A percentile compares a stretch with the other conserved stretches of the same genome.
phyloP scores from a whole-genome alignment of 2,113 vertebrate genomes.

The Gymnogyps californianus region DNA sequence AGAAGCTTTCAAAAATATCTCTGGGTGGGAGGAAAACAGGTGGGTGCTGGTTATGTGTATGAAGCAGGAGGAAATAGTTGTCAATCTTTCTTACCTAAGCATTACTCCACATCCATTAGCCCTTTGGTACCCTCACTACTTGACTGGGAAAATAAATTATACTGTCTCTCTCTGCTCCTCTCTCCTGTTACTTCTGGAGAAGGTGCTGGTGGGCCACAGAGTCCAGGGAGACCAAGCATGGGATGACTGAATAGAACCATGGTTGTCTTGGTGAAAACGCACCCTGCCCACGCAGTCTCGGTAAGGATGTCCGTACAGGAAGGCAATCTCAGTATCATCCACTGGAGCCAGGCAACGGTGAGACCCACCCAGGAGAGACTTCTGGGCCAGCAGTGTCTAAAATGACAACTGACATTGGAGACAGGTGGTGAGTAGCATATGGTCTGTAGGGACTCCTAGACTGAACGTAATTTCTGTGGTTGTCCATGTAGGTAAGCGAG shows the following conservation, averaged over 20 bases:
- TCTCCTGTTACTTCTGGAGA: background rate
- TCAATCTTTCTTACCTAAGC: conserved; percentile 59
- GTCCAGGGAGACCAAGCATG: background rate
- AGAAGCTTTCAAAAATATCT: conserved; percentile 66
- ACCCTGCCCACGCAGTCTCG: fast-evolving
- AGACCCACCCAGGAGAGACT: background rate
- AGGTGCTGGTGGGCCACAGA: background rate
- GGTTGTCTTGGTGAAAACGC: background rate
- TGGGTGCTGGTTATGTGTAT: conserved; percentile 48
- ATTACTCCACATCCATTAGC: conserved; percentile 43
- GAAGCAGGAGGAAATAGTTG: conserved; percentile 64
- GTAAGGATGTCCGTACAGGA: background rate
- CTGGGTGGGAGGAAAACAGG: conserved; percentile 46
- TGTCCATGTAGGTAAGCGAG: background rate
- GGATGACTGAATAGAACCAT: background rate
- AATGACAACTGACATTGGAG: background rate
- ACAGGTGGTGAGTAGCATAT: background rate
- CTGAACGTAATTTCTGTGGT: background rate
- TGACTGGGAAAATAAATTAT: background rate
- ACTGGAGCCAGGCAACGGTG: fast-evolving
- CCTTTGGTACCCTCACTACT: conserved; percentile 13
- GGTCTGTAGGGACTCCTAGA: background rate
- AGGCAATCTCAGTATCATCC: background rate
- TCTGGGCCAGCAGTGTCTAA: background rate
- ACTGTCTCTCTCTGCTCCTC: background rate